Evolutionary conservation across 2,888 invertebrate species (phyloP).

Genomic region (Oligia strigilis): DNA sequence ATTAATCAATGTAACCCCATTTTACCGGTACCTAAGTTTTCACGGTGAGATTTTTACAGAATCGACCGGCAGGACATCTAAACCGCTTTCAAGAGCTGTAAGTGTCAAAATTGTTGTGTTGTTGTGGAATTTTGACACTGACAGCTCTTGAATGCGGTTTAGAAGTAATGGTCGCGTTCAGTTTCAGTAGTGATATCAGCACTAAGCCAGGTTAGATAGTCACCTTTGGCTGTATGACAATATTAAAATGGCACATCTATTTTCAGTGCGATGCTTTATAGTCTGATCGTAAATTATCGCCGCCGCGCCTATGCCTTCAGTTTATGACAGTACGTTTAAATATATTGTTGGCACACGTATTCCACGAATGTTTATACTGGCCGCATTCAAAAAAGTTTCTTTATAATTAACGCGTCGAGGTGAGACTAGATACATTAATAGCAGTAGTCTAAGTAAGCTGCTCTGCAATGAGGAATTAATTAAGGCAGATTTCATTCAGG

Average conservation of each 20-base stretch:
- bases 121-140: not conserved
- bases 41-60: too few relatives aligned
- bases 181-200: not conserved
- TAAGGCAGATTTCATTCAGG: constrained; percentile 41
- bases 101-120: not conserved
- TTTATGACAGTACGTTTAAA: constrained; percentile 71
- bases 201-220: constrained; percentile 33
- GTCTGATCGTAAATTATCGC: constrained; percentile 75
- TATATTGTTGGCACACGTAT: constrained; percentile 67
- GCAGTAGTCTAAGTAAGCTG: constrained; percentile 41
- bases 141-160: not conserved
- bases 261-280: constrained; percentile 71
- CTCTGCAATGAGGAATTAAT: constrained; percentile 47
- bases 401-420: constrained; percentile 39
- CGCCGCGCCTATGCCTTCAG: constrained; percentile 65
- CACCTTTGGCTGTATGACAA: constrained; percentile 70
- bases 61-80: not conserved
- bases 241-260: constrained; percentile 74
- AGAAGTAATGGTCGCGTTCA: not conserved
- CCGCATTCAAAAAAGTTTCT: constrained; percentile 18
- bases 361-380: constrained; percentile 41
- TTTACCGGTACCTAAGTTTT: too few relatives aligned
- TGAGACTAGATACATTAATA: constrained; percentile 30
- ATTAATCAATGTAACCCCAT: too few relatives aligned
- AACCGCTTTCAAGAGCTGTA: not conserved